Percentiles rank a stretch among this genome's conserved stretches.
Conservation (phyloP, 2,113 vertebrate species). For the Callorhinus ursinus region DNA sequence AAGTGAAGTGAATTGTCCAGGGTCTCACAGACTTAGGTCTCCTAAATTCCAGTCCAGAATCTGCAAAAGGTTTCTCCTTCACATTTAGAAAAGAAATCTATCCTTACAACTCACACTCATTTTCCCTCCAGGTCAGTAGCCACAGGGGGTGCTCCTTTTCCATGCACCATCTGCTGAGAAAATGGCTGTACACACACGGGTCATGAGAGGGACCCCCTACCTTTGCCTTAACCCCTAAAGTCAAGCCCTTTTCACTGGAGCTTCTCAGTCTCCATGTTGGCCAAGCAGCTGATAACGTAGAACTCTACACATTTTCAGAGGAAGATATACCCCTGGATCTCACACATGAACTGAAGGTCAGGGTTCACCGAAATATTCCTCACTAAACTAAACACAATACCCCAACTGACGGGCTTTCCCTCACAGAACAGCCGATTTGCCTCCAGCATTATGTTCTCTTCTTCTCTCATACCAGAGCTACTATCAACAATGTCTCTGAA, state of each 20-base stretch:
- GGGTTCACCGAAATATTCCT: neutral
- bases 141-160: neutral
- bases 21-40: neutral
- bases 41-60: neutral
- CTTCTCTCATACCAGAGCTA: neutral
- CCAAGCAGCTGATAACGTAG: neutral
- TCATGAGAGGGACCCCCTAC: too few species aligned
- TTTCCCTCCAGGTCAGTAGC: neutral
- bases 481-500: neutral
- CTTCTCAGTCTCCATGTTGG: neutral
- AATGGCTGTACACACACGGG: neutral
- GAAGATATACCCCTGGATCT: neutral
- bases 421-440: neutral
- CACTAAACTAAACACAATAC: neutral
- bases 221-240: too few species aligned
- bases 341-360: neutral
- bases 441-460: neutral
- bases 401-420: neutral
- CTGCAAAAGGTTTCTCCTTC: neutral
- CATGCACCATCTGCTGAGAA: neutral
- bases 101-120: neutral
- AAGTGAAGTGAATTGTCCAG: too few species aligned
- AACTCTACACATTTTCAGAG: neutral
- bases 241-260: neutral
- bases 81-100: neutral